Percentiles rank a stretch among this genome's conserved stretches.
Conservation (phyloP, 2,888 invertebrate genomes). For the Linnaemya vulpina region DNA sequence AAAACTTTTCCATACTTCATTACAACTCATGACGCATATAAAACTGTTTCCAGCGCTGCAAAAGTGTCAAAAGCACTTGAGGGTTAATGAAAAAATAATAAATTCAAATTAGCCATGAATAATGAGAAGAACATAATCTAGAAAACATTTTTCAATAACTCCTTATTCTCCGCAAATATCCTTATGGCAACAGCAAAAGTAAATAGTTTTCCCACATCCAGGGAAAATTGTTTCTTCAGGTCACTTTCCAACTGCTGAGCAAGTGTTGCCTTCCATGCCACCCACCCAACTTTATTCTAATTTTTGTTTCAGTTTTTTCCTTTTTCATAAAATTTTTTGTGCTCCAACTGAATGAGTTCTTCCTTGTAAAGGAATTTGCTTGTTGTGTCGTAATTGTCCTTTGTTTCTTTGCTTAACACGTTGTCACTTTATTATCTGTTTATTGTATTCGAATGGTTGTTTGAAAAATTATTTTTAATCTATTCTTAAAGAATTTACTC, state of each 20-base stretch:
- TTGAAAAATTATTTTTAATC: slow-evolving; percentile 65
- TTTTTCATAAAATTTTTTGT: slow-evolving; percentile 1
- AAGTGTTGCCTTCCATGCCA: slow-evolving; percentile 5
- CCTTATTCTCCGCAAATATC: neutral
- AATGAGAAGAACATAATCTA: slow-evolving; percentile 73
- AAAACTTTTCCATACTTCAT: too few relatives aligned
- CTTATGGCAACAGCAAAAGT: neutral
- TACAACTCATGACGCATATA: neutral
- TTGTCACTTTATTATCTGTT: slow-evolving; percentile 53
- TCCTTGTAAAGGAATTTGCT: neutral
- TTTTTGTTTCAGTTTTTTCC: neutral
- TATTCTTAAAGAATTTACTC: slow-evolving; percentile 42
- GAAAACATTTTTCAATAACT: slow-evolving; percentile 9
- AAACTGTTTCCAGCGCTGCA: neutral
- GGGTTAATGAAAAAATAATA: slow-evolving; percentile 60
- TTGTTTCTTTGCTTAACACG: slow-evolving; percentile 22
- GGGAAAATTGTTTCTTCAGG: slow-evolving; percentile 2
- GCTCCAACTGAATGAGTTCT: neutral
- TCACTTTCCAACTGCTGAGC: slow-evolving; percentile 10
- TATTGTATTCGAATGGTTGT: slow-evolving; percentile 55
- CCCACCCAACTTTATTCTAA: neutral
- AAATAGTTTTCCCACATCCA: slow-evolving; percentile 1
- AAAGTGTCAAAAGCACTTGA: slow-evolving; percentile 17
- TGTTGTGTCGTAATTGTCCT: slow-evolving; percentile 37
- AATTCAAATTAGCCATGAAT: slow-evolving; percentile 60